Evolutionary conservation across 2,888 invertebrate genomes (phyloP), one percentile per base, ranked within the genome.

Genomic region (Limenitis camilla): DNA sequence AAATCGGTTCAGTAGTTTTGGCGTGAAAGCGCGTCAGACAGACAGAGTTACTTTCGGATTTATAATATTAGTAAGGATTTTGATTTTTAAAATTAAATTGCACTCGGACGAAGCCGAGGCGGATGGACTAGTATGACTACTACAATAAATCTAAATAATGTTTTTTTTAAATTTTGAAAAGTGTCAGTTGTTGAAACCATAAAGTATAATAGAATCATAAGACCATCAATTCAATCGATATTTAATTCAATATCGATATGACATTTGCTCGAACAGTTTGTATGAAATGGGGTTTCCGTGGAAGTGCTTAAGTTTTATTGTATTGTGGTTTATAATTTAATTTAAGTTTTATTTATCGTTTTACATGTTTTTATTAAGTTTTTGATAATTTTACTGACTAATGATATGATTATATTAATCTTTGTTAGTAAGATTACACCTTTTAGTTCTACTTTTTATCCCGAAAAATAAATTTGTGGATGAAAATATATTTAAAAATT

Each of bases 231-330:
- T 50, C 52, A 60, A 60, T 56, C 52, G 42, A 42, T 36, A 74
- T 76, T 69, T 74, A 71, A 81, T 81, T 81, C 75, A 72, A 72
- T 78, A 77, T 76, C 74, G 76, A 72, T 74, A 70, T 64, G 61
- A 47, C 58, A 56, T 55, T 58, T 58, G 58, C 41, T 51, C 54
- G 49, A 29, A 48, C 30, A 63, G 72, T 65, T 58, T 67, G 59
- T 70, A 68, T 62, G 69, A 67, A 61, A 50, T 61, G 60, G 55
- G 55, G 60, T 52, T 49, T 45, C 44, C 28, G 50, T 47, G 39
- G 44, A 46, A 38, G n/a, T 32, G 36, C 35, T 44, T 30, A 39
- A 49, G 35, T 58, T 48, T 55, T 56, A 47, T 50, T 35, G 10
- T 30, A 42, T 40, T 40, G 33, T 32, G 39, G 10, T 35, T 19